Conservation (phyloP, 1,140 invertebrate genomes). For the Diachasma alloeum region DNA sequence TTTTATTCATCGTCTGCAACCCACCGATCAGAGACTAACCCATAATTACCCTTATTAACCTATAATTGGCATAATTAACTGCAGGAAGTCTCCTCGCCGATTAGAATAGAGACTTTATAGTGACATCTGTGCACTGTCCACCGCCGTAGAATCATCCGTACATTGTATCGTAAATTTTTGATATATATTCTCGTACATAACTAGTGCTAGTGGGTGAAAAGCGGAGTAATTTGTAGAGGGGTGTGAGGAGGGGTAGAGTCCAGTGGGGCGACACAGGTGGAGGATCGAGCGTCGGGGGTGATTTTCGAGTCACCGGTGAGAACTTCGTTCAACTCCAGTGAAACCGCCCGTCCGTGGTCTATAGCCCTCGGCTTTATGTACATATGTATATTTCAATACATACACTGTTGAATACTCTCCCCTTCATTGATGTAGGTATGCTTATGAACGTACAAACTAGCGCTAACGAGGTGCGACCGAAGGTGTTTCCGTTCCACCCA, state of each 20-base stretch:
- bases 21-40: too few relatives aligned
- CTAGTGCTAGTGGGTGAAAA: not conserved
- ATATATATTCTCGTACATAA: not conserved
- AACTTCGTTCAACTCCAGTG: not conserved
- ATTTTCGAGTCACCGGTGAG: not conserved
- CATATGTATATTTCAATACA: not conserved
- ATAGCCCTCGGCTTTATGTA: not conserved
- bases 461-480: constrained; percentile 27
- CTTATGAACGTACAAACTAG: constrained; percentile 12
- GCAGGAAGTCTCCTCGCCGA: too few relatives aligned
- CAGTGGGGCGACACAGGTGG: constrained; percentile 36
- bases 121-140: too few relatives aligned
- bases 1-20: too few relatives aligned
- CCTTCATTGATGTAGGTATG: constrained; percentile 4
- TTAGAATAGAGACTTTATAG: too few relatives aligned
- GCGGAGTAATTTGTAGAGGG: not conserved
- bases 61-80: too few relatives aligned
- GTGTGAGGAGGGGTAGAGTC: not conserved
- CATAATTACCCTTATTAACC: too few relatives aligned
- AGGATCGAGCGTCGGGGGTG: constrained; percentile 21
- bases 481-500: constrained; percentile 24
- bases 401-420: not conserved
- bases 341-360: not conserved
- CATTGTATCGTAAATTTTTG: too few relatives aligned
- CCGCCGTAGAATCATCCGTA: too few relatives aligned